These are phyloP conservation scores for Meghimatium bilineatum DNA, from an alignment of 2,888 invertebrate genomes.

Conservation along the genomic window DNA sequence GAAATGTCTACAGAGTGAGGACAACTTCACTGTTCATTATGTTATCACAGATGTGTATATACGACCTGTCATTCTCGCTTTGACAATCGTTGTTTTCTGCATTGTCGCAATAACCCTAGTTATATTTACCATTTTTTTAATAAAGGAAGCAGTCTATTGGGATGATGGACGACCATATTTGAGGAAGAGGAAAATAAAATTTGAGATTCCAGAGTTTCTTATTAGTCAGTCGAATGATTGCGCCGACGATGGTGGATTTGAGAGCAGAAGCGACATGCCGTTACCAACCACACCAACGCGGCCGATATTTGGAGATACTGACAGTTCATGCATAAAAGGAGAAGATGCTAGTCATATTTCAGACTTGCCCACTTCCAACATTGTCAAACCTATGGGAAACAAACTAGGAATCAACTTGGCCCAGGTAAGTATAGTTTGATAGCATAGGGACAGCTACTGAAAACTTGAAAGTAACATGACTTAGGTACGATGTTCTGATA, in stretches of 20 bases:
- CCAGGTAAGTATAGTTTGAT: conserved; percentile 47
- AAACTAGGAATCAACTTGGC: conserved; percentile 68
- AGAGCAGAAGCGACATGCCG: conserved; percentile 28
- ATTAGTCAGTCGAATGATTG: conserved; percentile 50
- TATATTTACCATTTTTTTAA: conserved; percentile 11
- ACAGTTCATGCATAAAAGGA: conserved; percentile 49
- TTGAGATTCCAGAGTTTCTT: conserved; percentile 49
- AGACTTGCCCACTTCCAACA: conserved; percentile 32
- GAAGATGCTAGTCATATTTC: conserved; percentile 44
- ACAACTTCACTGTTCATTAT: background rate
- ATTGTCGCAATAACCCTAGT: conserved; percentile 32
- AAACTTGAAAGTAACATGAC: too few species aligned
- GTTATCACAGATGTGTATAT: conserved; percentile 1
- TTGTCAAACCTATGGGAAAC: conserved; percentile 49
- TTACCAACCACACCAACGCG: conserved; percentile 49
- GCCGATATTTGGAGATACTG: conserved; percentile 32
- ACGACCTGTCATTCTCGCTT: background rate
- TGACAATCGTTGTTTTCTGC: conserved; percentile 27
- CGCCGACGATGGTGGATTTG: conserved; percentile 29
- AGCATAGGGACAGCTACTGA: too few species aligned
- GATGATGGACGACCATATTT: conserved; percentile 39
- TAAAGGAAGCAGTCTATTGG: conserved; percentile 34
- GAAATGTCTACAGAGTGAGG: background rate
- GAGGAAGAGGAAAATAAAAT: conserved; percentile 15
- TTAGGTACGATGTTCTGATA: too few species aligned